These are phyloP conservation scores for Agonopterix subpropinquella DNA, from an alignment of 2,888 invertebrate genomes.

Conservation along the genomic window DNA sequence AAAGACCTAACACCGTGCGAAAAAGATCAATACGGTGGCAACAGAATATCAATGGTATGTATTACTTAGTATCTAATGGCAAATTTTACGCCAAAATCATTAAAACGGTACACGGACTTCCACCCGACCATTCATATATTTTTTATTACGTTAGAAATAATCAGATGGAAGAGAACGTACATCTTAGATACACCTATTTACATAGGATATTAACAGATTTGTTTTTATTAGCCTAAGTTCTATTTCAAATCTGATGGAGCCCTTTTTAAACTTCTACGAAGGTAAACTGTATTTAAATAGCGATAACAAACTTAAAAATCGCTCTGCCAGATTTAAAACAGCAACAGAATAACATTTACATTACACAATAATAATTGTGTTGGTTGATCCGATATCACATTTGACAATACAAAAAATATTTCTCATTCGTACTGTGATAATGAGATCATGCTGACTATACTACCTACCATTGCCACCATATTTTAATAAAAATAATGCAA, in stretches of 20 bases:
- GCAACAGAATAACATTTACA: slow-evolving; percentile 1
- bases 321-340: too few species aligned
- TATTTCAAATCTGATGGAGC: too few species aligned
- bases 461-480: slow-evolving; percentile 50
- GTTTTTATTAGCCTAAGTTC: too few species aligned
- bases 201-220: too few species aligned
- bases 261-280: too few species aligned
- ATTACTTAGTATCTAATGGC: slow-evolving; percentile 9
- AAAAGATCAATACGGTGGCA: slow-evolving; percentile 43
- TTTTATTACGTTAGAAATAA: too few species aligned
- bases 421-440: neutral
- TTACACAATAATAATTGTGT: neutral
- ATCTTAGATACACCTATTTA: too few species aligned
- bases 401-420: neutral
- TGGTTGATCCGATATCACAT: neutral
- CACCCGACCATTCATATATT: too few species aligned
- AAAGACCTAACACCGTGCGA: slow-evolving; percentile 53
- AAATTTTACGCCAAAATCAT: neutral
- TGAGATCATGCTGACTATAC: slow-evolving; percentile 48
- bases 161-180: too few species aligned
- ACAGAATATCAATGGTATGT: slow-evolving; percentile 15
- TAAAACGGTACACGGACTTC: too few species aligned
- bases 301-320: too few species aligned
- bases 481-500: slow-evolving; percentile 15
- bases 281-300: too few species aligned